Conservation (phyloP, 1,140 invertebrate genomes). For the Platorchestia sp. region DNA sequence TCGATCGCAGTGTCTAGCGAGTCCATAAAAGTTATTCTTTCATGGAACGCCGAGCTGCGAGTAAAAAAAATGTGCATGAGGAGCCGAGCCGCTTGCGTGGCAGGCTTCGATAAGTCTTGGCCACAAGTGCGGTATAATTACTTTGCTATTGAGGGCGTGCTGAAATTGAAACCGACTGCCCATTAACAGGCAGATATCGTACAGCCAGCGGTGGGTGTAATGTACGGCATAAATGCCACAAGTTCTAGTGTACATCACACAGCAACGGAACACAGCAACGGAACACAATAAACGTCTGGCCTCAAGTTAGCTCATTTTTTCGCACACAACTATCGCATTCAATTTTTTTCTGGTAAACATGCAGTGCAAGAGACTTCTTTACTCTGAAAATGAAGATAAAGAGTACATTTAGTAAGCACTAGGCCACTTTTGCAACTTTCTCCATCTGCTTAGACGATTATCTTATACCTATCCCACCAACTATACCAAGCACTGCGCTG, state of each 20-base stretch:
- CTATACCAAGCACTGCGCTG: too few species aligned
- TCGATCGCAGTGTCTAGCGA: neutral
- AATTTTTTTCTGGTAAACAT: too few species aligned
- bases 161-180: slow-evolving; percentile 49
- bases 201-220: neutral
- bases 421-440: too few species aligned
- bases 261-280: too few species aligned
- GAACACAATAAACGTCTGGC: neutral
- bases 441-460: too few species aligned
- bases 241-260: neutral
- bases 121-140: slow-evolving; percentile 22
- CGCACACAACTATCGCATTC: neutral
- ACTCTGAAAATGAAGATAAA: too few species aligned
- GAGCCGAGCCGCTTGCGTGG: neutral
- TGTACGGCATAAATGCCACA: neutral
- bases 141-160: slow-evolving; percentile 33
- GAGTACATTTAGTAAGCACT: too few species aligned
- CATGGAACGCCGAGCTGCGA: neutral
- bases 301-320: neutral
- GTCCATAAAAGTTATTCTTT: neutral
- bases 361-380: too few species aligned
- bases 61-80: neutral
- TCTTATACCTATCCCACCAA: too few species aligned
- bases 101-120: neutral
- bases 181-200: slow-evolving; percentile 14